phyloP scores from a whole-genome alignment of 30 jellyfish, hydroid and myxozoan genomes.

The Catostylus mosaicus region DNA sequence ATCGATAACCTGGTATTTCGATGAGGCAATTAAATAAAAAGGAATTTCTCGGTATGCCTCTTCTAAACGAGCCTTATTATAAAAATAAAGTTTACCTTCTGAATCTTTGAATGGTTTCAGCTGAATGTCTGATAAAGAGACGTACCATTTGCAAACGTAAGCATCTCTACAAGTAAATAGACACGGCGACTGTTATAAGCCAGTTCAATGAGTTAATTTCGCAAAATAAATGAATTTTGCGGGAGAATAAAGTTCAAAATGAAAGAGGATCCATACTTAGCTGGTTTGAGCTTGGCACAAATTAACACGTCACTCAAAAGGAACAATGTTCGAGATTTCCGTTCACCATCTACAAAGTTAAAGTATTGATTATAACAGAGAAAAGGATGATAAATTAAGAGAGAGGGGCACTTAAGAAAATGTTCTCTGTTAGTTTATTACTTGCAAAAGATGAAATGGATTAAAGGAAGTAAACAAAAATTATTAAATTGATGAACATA shows the following conservation, averaged over 20 bases:
- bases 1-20: too few species aligned
- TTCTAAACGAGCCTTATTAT: neutral
- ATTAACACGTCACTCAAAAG: constrained; percentile 90
- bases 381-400: too few species aligned
- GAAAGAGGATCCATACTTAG: constrained; percentile 64
- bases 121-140: constrained; percentile 79
- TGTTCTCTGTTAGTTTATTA: too few species aligned
- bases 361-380: too few species aligned
- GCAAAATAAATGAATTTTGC: neutral
- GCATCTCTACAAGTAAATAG: constrained; percentile 78
- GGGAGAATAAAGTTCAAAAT: neutral
- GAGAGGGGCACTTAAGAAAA: too few species aligned
- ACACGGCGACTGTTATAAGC: neutral
- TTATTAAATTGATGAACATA: too few species aligned
- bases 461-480: too few species aligned
- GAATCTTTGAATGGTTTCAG: constrained; percentile 83
- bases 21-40: too few species aligned
- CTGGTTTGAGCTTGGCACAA: constrained; percentile 88
- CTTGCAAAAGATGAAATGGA: too few species aligned
- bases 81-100: constrained; percentile 51
- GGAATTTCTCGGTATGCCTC: too few species aligned
- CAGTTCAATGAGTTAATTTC: neutral
- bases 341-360: constrained; percentile 95
- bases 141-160: constrained; percentile 93
- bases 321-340: constrained; percentile 82